A percentile compares a stretch with the other conserved stretches of the same genome.
Conservation (phyloP, 2,113 vertebrate genomes). For the Anarhynchus alexandrinus region DNA sequence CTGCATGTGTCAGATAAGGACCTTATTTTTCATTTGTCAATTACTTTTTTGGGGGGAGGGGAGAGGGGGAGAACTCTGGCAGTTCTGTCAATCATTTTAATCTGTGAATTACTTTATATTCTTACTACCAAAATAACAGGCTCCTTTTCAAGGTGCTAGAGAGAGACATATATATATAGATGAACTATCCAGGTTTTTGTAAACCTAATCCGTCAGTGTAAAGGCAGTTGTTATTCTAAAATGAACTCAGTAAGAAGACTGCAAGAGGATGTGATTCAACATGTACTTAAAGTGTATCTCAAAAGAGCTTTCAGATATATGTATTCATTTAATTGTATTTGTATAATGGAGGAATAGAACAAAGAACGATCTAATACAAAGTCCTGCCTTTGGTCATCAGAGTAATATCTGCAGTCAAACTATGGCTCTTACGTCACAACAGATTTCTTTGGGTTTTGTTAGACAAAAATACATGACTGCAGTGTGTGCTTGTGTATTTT, state of each 20-base stretch:
- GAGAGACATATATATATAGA: too few relatives aligned
- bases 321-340: not conserved
- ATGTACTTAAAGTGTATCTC: not conserved
- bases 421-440: not conserved
- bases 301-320: not conserved
- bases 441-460: not conserved
- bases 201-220: not conserved
- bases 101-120: not conserved
- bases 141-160: not conserved
- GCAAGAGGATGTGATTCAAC: not conserved
- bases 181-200: not conserved
- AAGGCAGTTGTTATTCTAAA: not conserved
- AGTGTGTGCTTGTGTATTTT: not conserved
- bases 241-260: not conserved
- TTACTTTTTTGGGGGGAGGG: not conserved
- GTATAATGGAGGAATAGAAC: not conserved
- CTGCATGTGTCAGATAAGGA: not conserved
- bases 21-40: not conserved
- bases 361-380: not conserved
- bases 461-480: not conserved
- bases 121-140: not conserved
- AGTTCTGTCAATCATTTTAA: not conserved
- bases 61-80: not conserved
- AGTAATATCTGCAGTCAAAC: not conserved
- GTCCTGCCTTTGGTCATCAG: not conserved